Evolutionary conservation across 2,113 vertebrate species (phyloP).

Genomic region (Ictalurus punctatus): DNA sequence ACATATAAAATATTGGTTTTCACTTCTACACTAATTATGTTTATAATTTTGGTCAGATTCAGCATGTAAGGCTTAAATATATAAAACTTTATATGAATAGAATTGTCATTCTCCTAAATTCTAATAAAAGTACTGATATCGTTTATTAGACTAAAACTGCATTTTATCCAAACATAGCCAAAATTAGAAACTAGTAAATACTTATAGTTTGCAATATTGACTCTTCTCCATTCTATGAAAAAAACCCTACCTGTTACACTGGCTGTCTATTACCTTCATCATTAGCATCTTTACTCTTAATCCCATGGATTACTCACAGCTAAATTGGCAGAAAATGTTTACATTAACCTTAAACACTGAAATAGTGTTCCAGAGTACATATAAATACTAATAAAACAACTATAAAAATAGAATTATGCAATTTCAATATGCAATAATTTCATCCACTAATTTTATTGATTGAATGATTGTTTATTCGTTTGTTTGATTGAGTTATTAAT

Average conservation of each 20-base stretch:
- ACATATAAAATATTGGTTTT: neutral
- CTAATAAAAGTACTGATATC: neutral
- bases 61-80: no score
- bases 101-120: no score
- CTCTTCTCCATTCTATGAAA: no score
- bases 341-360: neutral
- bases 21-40: neutral
- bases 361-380: neutral
- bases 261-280: no score
- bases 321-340: neutral
- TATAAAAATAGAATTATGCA: neutral
- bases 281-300: neutral
- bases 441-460: neutral
- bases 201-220: no score
- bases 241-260: no score
- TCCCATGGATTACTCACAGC: neutral
- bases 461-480: no score
- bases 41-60: neutral
- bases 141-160: neutral
- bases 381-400: neutral
- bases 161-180: neutral
- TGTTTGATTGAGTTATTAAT: neutral
- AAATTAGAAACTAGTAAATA: neutral
- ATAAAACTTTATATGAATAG: neutral
- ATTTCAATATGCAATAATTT: neutral